A percentile compares a stretch with the other conserved stretches of the same genome.
Evolutionary conservation across 2,113 vertebrate species (phyloP).

Genomic region (Myxocyprinus asiaticus): DNA sequence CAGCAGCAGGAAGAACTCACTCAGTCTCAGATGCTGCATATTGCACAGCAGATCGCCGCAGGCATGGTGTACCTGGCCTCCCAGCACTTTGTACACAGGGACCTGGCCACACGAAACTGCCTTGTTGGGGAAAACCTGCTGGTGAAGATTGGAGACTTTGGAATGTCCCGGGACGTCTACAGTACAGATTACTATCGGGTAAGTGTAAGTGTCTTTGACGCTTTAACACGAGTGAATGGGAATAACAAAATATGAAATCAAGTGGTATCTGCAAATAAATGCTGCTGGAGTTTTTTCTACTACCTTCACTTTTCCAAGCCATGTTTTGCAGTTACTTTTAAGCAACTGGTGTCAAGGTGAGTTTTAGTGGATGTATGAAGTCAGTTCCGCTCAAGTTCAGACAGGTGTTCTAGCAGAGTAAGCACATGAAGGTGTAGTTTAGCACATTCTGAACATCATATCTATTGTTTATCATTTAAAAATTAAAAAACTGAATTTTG

Average conservation of each 20-base stretch:
- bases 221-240: background rate
- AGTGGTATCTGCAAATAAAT: background rate
- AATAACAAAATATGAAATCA: background rate
- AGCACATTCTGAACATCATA: no score
- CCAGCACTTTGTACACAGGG: conserved; percentile 97
- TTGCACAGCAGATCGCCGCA: conserved; percentile 96
- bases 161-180: conserved; percentile 98
- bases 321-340: background rate
- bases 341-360: no score
- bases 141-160: conserved; percentile 98
- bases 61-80: conserved; percentile 98
- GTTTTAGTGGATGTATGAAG: no score
- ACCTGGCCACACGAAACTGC: conserved; percentile 96
- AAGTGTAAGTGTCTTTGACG: conserved; percentile 66
- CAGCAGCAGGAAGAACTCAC: conserved; percentile 89
- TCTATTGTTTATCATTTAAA: no score
- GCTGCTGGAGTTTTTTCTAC: no score
- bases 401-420: no score
- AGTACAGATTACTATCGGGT: conserved; percentile 99
- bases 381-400: no score
- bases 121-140: conserved; percentile 97
- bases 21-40: conserved; percentile 97
- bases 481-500: no score
- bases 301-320: background rate
- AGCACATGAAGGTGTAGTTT: no score